These are phyloP conservation scores for Popillia japonica DNA, from an alignment of 1,140 invertebrate species.

Conservation along the genomic window DNA sequence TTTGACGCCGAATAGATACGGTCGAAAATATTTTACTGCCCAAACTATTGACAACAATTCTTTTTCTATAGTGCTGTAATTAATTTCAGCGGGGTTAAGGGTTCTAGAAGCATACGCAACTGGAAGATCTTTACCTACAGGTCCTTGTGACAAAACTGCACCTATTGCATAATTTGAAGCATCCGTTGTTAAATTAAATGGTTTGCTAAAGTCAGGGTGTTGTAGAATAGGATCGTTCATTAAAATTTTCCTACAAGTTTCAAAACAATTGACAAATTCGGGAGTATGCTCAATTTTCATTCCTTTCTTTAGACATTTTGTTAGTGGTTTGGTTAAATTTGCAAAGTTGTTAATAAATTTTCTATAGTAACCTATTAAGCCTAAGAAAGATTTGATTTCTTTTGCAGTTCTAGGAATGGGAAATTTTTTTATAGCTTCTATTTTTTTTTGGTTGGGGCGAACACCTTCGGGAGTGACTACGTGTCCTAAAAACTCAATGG, in stretches of 20 bases:
- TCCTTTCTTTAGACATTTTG: slow-evolving; percentile 41
- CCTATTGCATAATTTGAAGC: slow-evolving; percentile 57
- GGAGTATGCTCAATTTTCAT: slow-evolving; percentile 32
- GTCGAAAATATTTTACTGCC: slow-evolving; percentile 59
- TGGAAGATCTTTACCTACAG: slow-evolving; percentile 49
- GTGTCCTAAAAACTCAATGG: slow-evolving; percentile 57
- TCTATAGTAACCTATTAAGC: slow-evolving; percentile 51
- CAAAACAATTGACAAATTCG: slow-evolving; percentile 47
- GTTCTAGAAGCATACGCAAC: slow-evolving; percentile 51
- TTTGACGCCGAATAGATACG: slow-evolving; percentile 58
- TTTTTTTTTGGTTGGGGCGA: slow-evolving; percentile 55
- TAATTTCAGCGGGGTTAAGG: slow-evolving; percentile 47
- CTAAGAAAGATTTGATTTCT: slow-evolving; percentile 56
- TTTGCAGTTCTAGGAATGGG: slow-evolving; percentile 53
- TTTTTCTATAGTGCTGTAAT: slow-evolving; percentile 59
- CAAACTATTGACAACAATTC: slow-evolving; percentile 65
- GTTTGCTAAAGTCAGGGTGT: slow-evolving; percentile 55
- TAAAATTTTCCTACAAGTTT: slow-evolving; percentile 57
- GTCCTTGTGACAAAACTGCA: slow-evolving; percentile 52
- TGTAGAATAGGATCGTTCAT: slow-evolving; percentile 58
- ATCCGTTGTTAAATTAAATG: slow-evolving; percentile 57
- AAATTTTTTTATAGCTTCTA: slow-evolving; percentile 53
- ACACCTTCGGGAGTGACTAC: slow-evolving; percentile 55
- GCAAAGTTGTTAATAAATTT: slow-evolving; percentile 52
- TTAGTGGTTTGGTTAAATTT: slow-evolving; percentile 48